Evolutionary conservation across 2,797 vertebrate species (phyloP).

Genomic region (Echiichthys vipera): DNA sequence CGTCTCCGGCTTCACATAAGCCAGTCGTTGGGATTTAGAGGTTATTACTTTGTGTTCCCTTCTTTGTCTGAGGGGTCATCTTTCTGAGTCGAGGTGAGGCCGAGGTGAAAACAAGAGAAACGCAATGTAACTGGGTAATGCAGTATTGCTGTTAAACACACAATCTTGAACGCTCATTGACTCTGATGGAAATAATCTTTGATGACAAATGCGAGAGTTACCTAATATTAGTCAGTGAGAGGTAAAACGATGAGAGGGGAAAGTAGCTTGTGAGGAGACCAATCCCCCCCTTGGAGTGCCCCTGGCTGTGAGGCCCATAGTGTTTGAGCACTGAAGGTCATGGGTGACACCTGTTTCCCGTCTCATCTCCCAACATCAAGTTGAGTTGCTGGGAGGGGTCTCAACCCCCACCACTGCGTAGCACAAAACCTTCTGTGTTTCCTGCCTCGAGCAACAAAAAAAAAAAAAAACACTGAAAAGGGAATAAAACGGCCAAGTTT

Average conservation of each 20-base stretch:
- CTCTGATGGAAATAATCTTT: constrained; percentile 50
- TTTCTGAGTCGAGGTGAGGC: constrained; percentile 61
- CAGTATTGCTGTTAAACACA: constrained; percentile 52
- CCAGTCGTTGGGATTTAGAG: constrained; percentile 77
- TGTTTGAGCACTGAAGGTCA: constrained; percentile 79
- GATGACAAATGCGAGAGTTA: constrained; percentile 59
- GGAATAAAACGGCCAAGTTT: constrained; percentile 59
- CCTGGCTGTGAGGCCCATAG: constrained; percentile 65
- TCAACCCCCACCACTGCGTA: constrained; percentile 45
- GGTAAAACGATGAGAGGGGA: constrained; percentile 24
- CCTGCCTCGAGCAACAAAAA: constrained; percentile 58
- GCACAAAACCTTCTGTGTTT: constrained; percentile 79
- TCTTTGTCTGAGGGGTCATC: constrained; percentile 74
- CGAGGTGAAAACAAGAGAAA: constrained; percentile 52
- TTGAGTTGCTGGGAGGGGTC: constrained; percentile 58
- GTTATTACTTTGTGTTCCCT: constrained; percentile 77
- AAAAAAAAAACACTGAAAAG: constrained; percentile 24
- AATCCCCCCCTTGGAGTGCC: background rate
- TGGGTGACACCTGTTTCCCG: constrained; percentile 84
- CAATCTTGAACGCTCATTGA: constrained; percentile 22
- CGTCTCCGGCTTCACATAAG: constrained; percentile 85
- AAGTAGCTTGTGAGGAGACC: constrained; percentile 27
- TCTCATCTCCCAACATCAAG: constrained; percentile 82
- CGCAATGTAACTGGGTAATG: constrained; percentile 24
- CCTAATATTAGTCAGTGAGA: constrained; percentile 42